Conservation (phyloP, 2,888 invertebrate species). For the Unio pictorum region DNA sequence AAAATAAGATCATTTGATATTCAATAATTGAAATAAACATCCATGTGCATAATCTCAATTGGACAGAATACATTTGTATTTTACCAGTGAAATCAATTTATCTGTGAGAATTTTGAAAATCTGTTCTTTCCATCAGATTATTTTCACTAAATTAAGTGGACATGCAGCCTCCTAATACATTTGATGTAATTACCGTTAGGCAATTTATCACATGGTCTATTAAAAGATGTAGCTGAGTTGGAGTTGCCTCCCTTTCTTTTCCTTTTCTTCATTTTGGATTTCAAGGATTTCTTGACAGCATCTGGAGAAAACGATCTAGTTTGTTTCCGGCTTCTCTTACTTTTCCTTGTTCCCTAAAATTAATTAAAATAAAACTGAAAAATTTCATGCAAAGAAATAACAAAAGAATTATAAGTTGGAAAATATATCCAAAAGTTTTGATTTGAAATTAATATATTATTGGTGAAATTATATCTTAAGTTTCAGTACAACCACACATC, state of each 20-base stretch:
- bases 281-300: constrained; percentile 7
- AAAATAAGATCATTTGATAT: too few species aligned
- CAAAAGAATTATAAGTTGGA: background rate
- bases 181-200: constrained; percentile 42
- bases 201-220: constrained; percentile 47
- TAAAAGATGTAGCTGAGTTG: constrained; percentile 20
- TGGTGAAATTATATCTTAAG: too few species aligned
- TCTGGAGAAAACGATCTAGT: constrained; percentile 40
- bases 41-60: too few species aligned
- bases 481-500: too few species aligned
- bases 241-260: constrained; percentile 18
- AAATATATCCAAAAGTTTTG: too few species aligned
- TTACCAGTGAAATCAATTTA: too few species aligned
- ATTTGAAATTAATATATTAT: too few species aligned
- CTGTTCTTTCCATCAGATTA: too few species aligned
- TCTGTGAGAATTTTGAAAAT: too few species aligned
- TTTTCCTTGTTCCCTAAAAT: constrained; percentile 22
- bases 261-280: constrained; percentile 7
- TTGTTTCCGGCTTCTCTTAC: constrained; percentile 28
- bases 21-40: too few species aligned
- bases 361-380: background rate
- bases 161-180: background rate
- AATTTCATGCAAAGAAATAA: background rate
- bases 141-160: background rate
- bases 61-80: too few species aligned